These are phyloP conservation scores for Araneus ventricosus DNA, from an alignment of 1,140 invertebrate species.

Conservation along the genomic window DNA sequence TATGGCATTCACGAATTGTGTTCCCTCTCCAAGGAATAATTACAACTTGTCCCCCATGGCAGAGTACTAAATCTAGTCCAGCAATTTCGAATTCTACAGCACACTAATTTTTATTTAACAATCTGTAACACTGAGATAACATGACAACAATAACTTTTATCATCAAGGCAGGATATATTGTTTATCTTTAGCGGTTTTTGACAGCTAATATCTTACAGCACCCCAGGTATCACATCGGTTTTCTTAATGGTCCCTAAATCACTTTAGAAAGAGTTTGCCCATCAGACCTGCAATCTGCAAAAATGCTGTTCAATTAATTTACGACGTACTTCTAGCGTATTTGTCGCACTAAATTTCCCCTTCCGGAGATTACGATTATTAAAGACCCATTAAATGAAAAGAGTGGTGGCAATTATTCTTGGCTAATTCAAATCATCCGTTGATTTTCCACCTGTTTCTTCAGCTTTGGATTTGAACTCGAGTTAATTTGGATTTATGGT, in stretches of 20 bases:
- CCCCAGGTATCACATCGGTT: constrained; percentile 58
- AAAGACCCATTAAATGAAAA: constrained; percentile 60
- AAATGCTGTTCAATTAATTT: constrained; percentile 65
- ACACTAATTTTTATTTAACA: constrained; percentile 67
- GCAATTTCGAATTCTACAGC: constrained; percentile 49
- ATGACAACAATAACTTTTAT: constrained; percentile 65
- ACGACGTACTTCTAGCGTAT: constrained; percentile 62
- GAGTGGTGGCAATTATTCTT: constrained; percentile 3
- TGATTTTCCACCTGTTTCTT: not conserved
- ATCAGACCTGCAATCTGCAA: constrained; percentile 60
- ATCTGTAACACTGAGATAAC: constrained; percentile 67
- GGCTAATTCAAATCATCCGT: constrained; percentile 50
- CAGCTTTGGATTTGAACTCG: not conserved
- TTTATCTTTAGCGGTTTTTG: constrained; percentile 65
- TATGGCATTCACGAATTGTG: constrained; percentile 52
- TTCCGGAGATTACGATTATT: constrained; percentile 60
- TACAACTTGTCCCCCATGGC: constrained; percentile 39
- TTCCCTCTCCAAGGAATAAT: constrained; percentile 59
- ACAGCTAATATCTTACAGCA: constrained; percentile 65
- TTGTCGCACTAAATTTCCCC: constrained; percentile 65
- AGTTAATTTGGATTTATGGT: constrained; percentile 13
- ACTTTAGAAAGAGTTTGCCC: constrained; percentile 35
- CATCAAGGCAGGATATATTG: constrained; percentile 50
- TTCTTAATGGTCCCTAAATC: constrained; percentile 70
- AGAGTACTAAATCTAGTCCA: constrained; percentile 18